Base-by-base conservation (phyloP, 2,888 invertebrate species). In the Listrodromus nycthemerus region DNA sequence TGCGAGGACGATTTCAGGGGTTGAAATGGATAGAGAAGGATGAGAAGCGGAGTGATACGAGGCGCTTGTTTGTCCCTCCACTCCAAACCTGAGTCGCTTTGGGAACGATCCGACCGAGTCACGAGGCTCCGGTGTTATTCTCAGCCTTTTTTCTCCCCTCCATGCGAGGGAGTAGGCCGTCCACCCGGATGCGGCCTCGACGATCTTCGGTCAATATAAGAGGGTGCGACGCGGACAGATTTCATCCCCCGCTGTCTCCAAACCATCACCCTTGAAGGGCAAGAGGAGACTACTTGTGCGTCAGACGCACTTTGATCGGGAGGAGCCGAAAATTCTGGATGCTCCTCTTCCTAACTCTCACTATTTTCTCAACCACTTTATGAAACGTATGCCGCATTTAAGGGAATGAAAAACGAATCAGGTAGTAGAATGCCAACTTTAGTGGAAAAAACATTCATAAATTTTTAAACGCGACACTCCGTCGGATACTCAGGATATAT, bases 1-100 rank as follows among this genome's bases (percentile, higher is more conserved):
- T 86, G 85, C 87, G 87, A 86, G 89, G 88, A 82, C 75, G 79
- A 80, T 65, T 65, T 71, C 67, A 41, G 76, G 66, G 80, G 82
- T 71, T 66, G 67, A 37, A 73, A 55, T 6, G 16, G 50, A 58
- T 24, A 63, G 75, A 73, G 37, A 37, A 55, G 30, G 81, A 71
- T 33, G 48, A 4, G 37, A 55, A 70, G 45, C 24, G 66, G 45
- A 80, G 45, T 37, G 50, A 77, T 33, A 45, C 41, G 69, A 48
- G 48, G 33, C 30, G 58, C n/a, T 61, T 30, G 58, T 61, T 61
- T 61, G 27, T 61, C 58, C 48, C 48, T 73, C 19, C 48, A 16
- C 63, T 30, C 21, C n/a, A 37, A 21, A 21, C 52, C 41, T n/a
- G 52, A 50, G 61, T 45, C 48, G 50, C 48, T 80, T 66, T 41